phyloP scores from a whole-genome alignment of 2,113 vertebrate genomes.

The Heptranchias perlo region DNA sequence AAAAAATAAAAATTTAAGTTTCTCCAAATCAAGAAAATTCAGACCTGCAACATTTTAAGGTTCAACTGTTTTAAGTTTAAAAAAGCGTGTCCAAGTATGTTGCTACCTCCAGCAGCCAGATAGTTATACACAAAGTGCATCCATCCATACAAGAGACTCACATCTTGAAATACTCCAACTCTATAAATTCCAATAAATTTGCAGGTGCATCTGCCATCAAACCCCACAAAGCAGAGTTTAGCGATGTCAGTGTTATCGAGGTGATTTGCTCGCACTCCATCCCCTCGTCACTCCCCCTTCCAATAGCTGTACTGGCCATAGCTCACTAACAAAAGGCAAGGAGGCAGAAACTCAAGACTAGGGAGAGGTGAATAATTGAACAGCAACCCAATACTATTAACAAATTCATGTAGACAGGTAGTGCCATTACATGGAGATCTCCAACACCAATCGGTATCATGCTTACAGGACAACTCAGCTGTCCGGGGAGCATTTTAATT shows the following conservation, averaged over 20 bases:
- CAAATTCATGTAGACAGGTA: neutral
- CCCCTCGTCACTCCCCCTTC: too few species aligned
- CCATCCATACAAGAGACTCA: neutral
- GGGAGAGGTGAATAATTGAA: neutral
- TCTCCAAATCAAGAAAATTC: neutral
- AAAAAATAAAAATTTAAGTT: neutral
- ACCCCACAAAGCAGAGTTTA: neutral
- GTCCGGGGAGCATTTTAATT: neutral
- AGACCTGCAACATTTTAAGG: neutral
- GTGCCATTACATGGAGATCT: neutral
- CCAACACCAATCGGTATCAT: neutral
- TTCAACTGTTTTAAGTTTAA: neutral
- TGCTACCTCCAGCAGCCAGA: neutral
- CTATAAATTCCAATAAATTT: neutral
- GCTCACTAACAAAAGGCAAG: neutral
- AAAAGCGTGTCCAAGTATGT: neutral
- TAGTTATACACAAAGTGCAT: neutral
- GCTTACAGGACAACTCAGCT: neutral
- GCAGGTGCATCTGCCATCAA: neutral
- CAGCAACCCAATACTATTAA: neutral
- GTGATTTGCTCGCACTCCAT: too few species aligned
- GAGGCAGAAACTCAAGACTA: neutral
- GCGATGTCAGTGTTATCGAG: neutral
- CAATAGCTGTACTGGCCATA: neutral
- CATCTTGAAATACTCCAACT: neutral